phyloP scores from a whole-genome alignment of 2,888 invertebrate species.

The Parnassius glacialis region DNA sequence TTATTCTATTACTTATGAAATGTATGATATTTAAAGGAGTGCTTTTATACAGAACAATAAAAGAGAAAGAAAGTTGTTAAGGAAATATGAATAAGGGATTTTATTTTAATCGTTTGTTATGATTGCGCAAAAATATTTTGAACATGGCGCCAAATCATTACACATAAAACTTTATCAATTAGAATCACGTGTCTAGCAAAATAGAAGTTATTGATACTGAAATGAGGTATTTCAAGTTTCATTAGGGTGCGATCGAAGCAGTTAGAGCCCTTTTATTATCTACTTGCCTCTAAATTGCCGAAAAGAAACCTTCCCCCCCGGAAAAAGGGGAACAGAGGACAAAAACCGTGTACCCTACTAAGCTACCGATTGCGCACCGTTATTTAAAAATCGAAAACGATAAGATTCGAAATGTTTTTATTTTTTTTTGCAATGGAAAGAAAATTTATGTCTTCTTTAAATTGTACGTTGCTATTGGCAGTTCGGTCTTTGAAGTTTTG shows the following conservation, averaged over 20 bases:
- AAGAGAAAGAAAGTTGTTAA: no score
- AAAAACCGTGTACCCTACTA: slow-evolving; percentile 72
- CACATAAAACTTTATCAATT: slow-evolving; percentile 29
- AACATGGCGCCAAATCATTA: not conserved
- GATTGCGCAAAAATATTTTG: not conserved
- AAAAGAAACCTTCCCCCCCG: slow-evolving; percentile 76
- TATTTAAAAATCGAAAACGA: slow-evolving; percentile 80
- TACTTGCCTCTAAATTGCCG: slow-evolving; percentile 78
- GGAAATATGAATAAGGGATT: no score
- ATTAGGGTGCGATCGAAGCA: slow-evolving; percentile 77
- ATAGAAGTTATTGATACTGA: slow-evolving; percentile 70
- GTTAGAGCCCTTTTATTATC: slow-evolving; percentile 82
- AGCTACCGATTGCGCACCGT: slow-evolving; percentile 74
- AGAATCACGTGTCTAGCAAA: slow-evolving; percentile 32
- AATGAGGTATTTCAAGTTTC: slow-evolving; percentile 75
- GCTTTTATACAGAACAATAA: no score
- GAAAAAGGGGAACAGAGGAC: slow-evolving; percentile 72
- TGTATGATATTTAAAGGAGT: no score
- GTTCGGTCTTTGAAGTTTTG: slow-evolving; percentile 58
- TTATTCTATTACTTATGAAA: no score
- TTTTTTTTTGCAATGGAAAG: slow-evolving; percentile 69
- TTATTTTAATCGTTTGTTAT: no score
- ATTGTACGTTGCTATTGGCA: slow-evolving; percentile 68
- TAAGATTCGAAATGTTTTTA: slow-evolving; percentile 77
- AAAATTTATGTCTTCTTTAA: slow-evolving; percentile 71